Evolutionary conservation across 2,797 vertebrate genomes (phyloP).

Genomic region (Eremophila alpestris): DNA sequence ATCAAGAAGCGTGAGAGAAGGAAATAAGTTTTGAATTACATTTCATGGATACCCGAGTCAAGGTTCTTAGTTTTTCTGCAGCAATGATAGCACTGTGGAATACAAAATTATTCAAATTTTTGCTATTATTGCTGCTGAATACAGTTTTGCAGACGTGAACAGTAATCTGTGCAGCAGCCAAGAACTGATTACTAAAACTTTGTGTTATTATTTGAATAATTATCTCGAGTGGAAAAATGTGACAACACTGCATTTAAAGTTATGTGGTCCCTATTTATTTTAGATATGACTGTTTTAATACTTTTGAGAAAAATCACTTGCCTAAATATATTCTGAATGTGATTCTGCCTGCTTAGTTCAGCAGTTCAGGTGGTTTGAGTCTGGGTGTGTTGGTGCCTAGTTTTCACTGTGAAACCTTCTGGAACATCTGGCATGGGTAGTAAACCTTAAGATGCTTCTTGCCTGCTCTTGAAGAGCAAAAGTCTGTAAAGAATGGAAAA

Average conservation of each 20-base stretch:
- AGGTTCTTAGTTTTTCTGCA: conserved; percentile 16
- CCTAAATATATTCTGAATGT: background rate
- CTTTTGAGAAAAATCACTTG: background rate
- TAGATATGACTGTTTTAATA: background rate
- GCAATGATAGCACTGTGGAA: background rate
- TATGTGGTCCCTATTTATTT: conserved; percentile 8
- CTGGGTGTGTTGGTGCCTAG: background rate
- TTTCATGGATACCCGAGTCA: background rate
- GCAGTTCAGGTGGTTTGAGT: background rate
- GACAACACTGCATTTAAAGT: background rate
- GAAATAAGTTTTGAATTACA: background rate
- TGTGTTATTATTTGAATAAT: background rate
- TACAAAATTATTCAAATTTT: background rate
- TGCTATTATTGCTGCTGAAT: background rate
- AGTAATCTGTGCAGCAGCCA: background rate
- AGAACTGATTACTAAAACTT: background rate
- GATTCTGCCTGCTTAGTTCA: background rate
- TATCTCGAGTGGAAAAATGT: background rate
- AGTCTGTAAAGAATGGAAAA: background rate
- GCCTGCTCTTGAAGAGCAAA: background rate
- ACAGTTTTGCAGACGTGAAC: background rate
- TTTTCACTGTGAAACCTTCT: background rate
- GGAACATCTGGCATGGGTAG: background rate
- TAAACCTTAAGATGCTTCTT: background rate
- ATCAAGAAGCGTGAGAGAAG: background rate